Conservation (phyloP, 2,888 invertebrate species). For the Drosophila picticornis region DNA sequence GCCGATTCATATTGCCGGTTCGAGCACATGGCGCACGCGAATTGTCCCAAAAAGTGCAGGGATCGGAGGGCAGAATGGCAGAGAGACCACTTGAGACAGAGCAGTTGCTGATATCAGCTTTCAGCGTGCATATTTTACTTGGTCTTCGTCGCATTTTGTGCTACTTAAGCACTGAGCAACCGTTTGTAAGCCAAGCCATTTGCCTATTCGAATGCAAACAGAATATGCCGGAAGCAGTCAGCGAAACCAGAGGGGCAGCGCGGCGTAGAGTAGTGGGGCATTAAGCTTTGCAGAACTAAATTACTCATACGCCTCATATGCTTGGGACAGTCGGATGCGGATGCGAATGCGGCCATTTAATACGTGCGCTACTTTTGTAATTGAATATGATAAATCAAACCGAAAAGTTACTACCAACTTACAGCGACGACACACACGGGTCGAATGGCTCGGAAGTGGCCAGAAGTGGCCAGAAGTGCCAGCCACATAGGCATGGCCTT, state of each 20-base stretch:
- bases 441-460: slow-evolving; percentile 60
- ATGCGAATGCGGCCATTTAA: slow-evolving; percentile 73
- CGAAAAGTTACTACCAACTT: slow-evolving; percentile 39
- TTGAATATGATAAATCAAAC: slow-evolving; percentile 83
- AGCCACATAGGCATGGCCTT: slow-evolving; percentile 20
- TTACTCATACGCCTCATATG: slow-evolving; percentile 70
- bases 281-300: slow-evolving; percentile 42
- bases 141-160: slow-evolving; percentile 35
- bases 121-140: slow-evolving; percentile 48
- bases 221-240: slow-evolving; percentile 39
- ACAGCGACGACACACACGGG: background rate
- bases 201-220: slow-evolving; percentile 58
- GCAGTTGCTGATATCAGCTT: slow-evolving; percentile 77
- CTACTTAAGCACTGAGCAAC: slow-evolving; percentile 62
- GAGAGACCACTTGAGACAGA: slow-evolving; percentile 45
- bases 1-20: slow-evolving; percentile 36
- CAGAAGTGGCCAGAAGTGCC: slow-evolving; percentile 53
- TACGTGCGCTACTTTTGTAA: slow-evolving; percentile 77
- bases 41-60: slow-evolving; percentile 27
- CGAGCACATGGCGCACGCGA: slow-evolving; percentile 67
- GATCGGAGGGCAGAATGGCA: background rate
- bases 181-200: slow-evolving; percentile 36
- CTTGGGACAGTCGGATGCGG: slow-evolving; percentile 44
- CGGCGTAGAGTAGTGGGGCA: background rate
- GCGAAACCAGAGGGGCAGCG: background rate